Base-by-base conservation (phyloP, 2,888 invertebrate genomes). In the Eupithecia subumbrata region DNA sequence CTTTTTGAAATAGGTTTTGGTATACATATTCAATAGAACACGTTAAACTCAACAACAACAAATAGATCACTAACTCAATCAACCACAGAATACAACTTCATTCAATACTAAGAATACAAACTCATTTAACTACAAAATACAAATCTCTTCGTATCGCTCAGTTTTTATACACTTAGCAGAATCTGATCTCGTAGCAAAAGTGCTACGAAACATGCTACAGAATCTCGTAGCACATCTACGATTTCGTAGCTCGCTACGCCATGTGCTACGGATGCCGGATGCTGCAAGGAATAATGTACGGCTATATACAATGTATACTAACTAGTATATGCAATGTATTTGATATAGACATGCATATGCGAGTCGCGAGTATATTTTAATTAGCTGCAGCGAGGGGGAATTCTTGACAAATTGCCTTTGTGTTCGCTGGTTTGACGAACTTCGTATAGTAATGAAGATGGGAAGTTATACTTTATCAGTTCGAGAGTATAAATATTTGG, bases 241-340 rank as follows among this genome's bases (percentile, higher is more conserved):
- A 71, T 72, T 82, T 84, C 85, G 85, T 88, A 88, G 84, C 84
- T 81, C 80, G 82, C 85, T 86, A 84, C 84, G 83, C 76, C 73
- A 82, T 83, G 78, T 83, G 85, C 86, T 87, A 87, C 88, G 85
- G 81, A 82, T 84, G 81, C 76, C 79, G 83, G 84, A 84, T 83
- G 85, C 83, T 83, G 82, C 81, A 80, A 78, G 83, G 84, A 82
- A 84, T 87, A 69, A 67, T 71, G 67, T 77, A 72, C 64, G 22
- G 30, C 52, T 37, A 74, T 22, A 70, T 40, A 68, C 45, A 45
- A 18, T 30, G 64, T 64, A 64, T 34, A 18, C 43, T 69, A 7
- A 18, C 43, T 71, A 7, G 66, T 64, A 22, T 69, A 64, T 45
- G 43, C 43, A 43, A 48, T 25, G 45, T 56, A 68, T 40, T 67